Evolutionary conservation across 2,888 invertebrate genomes (phyloP).

Genomic region (Xestia ashworthii): DNA sequence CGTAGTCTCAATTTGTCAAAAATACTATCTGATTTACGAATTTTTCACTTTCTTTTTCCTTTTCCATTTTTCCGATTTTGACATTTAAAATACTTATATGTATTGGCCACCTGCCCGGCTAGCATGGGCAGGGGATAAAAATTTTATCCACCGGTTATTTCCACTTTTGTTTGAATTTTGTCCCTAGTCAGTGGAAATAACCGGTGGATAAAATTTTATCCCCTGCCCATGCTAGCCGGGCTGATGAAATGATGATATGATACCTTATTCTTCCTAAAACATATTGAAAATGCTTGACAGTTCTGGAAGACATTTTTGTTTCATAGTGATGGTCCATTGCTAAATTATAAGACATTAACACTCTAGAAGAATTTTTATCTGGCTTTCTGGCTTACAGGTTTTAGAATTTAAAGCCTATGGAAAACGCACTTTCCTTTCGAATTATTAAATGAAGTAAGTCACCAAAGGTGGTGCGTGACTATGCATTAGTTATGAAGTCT

Average conservation of each 20-base stretch:
- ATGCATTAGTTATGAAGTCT: constrained; percentile 1
- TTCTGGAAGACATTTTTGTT: neutral
- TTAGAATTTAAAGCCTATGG: neutral
- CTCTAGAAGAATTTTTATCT: neutral
- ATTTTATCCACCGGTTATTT: no score
- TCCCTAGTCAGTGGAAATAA: no score
- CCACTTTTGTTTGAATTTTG: no score
- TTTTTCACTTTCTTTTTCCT: no score
- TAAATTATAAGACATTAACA: neutral
- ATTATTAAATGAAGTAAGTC: neutral
- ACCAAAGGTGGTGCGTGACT: constrained; percentile 9
- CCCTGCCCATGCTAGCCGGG: no score
- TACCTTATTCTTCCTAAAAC: neutral
- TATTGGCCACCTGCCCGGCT: no score
- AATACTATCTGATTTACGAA: neutral
- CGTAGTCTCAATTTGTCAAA: neutral
- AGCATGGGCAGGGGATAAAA: no score
- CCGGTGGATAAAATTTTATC: no score
- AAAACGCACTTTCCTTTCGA: neutral
- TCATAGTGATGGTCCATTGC: neutral
- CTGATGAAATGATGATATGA: no score
- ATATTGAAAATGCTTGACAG: neutral
- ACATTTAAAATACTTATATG: no score
- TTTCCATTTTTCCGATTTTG: no score
- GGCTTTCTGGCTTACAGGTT: neutral